Percentiles rank a stretch among this genome's conserved stretches.
These are phyloP conservation scores for Geococcyx californianus DNA, from an alignment of 2,113 vertebrate species.

Conservation along the genomic window DNA sequence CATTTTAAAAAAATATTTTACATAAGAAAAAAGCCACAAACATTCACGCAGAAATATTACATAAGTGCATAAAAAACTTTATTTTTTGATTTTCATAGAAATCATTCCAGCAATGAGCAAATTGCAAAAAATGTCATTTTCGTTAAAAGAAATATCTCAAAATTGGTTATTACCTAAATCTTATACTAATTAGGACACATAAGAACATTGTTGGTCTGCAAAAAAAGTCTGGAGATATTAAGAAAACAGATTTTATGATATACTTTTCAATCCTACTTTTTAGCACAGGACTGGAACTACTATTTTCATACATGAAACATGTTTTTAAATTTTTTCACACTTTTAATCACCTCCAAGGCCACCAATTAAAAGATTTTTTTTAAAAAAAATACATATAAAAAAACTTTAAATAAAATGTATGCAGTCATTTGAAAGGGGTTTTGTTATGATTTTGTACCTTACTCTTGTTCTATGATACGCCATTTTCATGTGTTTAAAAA, in stretches of 20 bases:
- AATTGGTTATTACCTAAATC: neutral
- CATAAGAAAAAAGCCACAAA: neutral
- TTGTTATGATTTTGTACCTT: neutral
- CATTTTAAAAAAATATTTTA: neutral
- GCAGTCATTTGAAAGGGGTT: rapidly evolving
- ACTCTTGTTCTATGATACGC: neutral
- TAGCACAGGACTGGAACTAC: neutral
- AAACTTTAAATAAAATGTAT: neutral
- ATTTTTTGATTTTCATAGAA: neutral
- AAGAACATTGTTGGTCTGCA: neutral
- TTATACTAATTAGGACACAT: neutral
- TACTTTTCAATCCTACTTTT: neutral
- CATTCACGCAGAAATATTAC: neutral
- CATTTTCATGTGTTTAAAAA: neutral
- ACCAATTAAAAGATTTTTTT: neutral
- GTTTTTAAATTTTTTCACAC: neutral
- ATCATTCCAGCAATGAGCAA: neutral
- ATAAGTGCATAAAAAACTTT: neutral
- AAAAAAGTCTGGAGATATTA: neutral
- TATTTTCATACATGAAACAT: neutral
- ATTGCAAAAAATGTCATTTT: neutral
- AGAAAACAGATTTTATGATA: neutral
- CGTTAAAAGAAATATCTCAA: neutral
- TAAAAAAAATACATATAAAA: neutral
- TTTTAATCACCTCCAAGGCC: neutral